phyloP scores from a whole-genome alignment of 2,797 vertebrate genomes.

The Toxotes lorentzi region DNA sequence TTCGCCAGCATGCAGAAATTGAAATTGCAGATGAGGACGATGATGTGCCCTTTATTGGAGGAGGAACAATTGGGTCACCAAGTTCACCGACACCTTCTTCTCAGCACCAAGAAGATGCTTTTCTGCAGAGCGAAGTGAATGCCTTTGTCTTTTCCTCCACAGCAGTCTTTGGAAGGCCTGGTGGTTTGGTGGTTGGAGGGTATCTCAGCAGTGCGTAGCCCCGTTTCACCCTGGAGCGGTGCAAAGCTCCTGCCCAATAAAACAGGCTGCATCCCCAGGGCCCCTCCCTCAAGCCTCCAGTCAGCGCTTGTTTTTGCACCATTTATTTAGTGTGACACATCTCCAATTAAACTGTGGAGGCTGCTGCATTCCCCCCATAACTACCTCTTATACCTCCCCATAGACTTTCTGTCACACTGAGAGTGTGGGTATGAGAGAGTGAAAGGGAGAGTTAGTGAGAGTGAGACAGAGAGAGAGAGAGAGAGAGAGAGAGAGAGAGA shows the following conservation, averaged over 20 bases:
- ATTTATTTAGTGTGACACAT: constrained; percentile 92
- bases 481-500: constrained; percentile 60
- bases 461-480: constrained; percentile 17
- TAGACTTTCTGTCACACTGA: constrained; percentile 87
- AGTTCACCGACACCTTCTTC: constrained; percentile 59
- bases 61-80: constrained; percentile 52
- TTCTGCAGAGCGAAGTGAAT: constrained; percentile 61
- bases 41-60: constrained; percentile 38
- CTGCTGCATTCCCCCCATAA: constrained; percentile 88
- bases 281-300: constrained; percentile 86
- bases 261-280: constrained; percentile 85
- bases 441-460: constrained; percentile 72
- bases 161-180: constrained; percentile 66
- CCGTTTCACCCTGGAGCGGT: constrained; percentile 82
- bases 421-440: constrained; percentile 81
- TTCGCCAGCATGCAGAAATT: constrained; percentile 59
- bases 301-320: constrained; percentile 89
- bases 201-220: constrained; percentile 81
- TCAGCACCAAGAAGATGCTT: constrained; percentile 44
- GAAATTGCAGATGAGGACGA: constrained; percentile 72
- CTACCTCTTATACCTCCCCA: constrained; percentile 89
- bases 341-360: constrained; percentile 90
- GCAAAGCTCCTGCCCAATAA: constrained; percentile 88
- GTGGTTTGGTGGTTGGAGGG: constrained; percentile 79
- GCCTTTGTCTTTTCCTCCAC: constrained; percentile 76